Percentiles rank a stretch among this genome's conserved stretches.
Conservation (phyloP, 2,113 vertebrate species). For the Perca schrenkii region DNA sequence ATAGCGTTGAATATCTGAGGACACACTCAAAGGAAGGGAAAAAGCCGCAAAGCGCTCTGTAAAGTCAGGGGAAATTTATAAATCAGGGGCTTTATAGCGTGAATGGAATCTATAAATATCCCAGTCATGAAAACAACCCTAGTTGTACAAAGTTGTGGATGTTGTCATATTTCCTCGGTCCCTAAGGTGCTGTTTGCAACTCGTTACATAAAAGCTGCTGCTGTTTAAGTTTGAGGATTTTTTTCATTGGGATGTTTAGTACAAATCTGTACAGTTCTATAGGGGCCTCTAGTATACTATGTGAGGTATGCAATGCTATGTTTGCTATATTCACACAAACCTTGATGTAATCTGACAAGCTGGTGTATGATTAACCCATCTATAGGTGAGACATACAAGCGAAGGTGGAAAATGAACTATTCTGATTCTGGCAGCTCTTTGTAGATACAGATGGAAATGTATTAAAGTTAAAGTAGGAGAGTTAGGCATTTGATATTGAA, state of each 20-base stretch:
- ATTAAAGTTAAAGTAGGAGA: not conserved
- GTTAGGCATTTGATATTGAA: not conserved
- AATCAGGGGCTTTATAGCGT: slow-evolving; percentile 65
- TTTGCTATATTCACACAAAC: slow-evolving; percentile 10
- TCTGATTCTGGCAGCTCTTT: not conserved
- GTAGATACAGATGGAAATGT: not conserved
- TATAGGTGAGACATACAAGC: not conserved
- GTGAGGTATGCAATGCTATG: slow-evolving; percentile 1
- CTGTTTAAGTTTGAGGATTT: slow-evolving; percentile 32
- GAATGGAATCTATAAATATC: slow-evolving; percentile 74
- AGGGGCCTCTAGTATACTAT: not conserved
- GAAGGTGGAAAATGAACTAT: not conserved
- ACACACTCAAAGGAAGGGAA: slow-evolving; percentile 44
- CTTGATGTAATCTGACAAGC: slow-evolving; percentile 2
- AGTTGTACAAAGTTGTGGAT: slow-evolving; percentile 43
- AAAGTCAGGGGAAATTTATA: slow-evolving; percentile 64
- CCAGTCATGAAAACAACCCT: slow-evolving; percentile 57
- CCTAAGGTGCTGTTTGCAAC: slow-evolving; percentile 48
- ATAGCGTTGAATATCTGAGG: slow-evolving; percentile 76
- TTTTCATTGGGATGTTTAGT: slow-evolving; percentile 14
- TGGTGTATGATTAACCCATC: slow-evolving; percentile 38
- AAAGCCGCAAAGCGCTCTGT: slow-evolving; percentile 41
- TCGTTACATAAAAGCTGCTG: slow-evolving; percentile 67
- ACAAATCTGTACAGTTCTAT: slow-evolving; percentile 19
- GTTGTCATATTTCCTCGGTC: slow-evolving; percentile 55